Evolutionary conservation across 2,888 invertebrate species (phyloP), one percentile per base, ranked within the genome.

Genomic region (Drosophila setosimentum): DNA sequence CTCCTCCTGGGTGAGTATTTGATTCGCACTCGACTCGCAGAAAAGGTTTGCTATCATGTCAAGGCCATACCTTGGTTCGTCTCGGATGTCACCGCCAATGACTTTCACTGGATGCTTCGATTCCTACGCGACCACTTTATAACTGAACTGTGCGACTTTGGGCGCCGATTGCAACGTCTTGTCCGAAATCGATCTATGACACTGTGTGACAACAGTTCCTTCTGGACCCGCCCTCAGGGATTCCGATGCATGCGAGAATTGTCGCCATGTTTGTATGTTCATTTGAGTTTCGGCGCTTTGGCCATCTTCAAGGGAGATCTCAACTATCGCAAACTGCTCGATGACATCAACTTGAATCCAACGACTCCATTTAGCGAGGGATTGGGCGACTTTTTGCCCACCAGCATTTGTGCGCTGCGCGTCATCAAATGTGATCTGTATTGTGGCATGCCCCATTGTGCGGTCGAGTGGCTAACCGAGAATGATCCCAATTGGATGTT

Each of bases 1-100:
- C 92, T 99, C 0, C 96, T 97, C 87, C 90, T 99, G 7, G 97
- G 97, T 1, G 96, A 97, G 77, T 97, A 96, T 91, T 91, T 99
- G 0, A 92, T 97, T n/a, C 91, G 94, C 2, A 92, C 94, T 32
- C 93, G 94, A 18, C 91, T 96, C 21, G 95, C 95, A 8, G 91
- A 93, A 4, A 94, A 95, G 93, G 94, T 99, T 21, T 94, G 96
- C 75, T 96, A 99, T 82, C 96, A 98, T 92, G 96, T 96, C 0
- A 99, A 99, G 94, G 94, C 94, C 3, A 96, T 97, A 67, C 99
- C 99, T 0, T 99, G 99, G 99, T 99, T 97, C 92, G 95, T 99
- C 2, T 99, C 98, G 0, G 99, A 99, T 92, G 97, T 96, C 0
- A 97, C 96, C 1, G 90, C 89, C 1, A 33, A 37, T 0, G 99